Evolutionary conservation across 2,888 invertebrate species (phyloP), one percentile per base, ranked within the genome.

Genomic region (Alsophila aescularia): DNA sequence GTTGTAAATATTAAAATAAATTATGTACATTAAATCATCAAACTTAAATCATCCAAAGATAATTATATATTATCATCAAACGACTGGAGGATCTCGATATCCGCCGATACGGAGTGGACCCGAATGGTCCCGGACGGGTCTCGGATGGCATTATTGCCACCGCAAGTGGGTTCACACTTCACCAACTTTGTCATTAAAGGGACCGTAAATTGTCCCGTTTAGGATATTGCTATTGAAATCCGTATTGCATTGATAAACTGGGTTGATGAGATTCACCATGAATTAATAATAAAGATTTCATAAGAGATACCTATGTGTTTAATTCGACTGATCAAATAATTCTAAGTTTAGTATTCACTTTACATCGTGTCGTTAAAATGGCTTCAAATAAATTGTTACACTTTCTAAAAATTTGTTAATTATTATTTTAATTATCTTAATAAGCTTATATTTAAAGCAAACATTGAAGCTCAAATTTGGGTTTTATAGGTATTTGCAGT

Each of bases 181-280:
- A 62, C 51, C 66, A 60, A 63, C 62, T 60, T 65, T 60, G 60
- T 64, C 60, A 67, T 67, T 63, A 62, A 63, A 66, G 40, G 60
- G 54, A 47, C 57, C 56, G 55, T 61, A 61, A 57, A 61, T 60
- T 58, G 58, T 53, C 53, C 58, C 58, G 53, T 56, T 62, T 59
- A 53, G 58, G 48, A 59, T 54, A 61, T 61, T 58, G 61, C 55
- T 53, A 56, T 62, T 56, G 58, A 62, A 48, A 39, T 48, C 31
- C 13, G 48, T 39, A 32, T 48, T 47, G 47, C 37, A 47, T 47
- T 37, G 37, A 37, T 47, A 18, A 36, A 45, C 36, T 36, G 15
- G n/a, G 36, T 29, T 45, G 45, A 36, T 45, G 8, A 18, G n/a
- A 44, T 24, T 44, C 1, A 13, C 43, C 16, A 8, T 32, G 18